A percentile compares a stretch with the other conserved stretches of the same genome.
phyloP scores from a whole-genome alignment of 2,888 invertebrate genomes.

The Torymus tubicola region DNA sequence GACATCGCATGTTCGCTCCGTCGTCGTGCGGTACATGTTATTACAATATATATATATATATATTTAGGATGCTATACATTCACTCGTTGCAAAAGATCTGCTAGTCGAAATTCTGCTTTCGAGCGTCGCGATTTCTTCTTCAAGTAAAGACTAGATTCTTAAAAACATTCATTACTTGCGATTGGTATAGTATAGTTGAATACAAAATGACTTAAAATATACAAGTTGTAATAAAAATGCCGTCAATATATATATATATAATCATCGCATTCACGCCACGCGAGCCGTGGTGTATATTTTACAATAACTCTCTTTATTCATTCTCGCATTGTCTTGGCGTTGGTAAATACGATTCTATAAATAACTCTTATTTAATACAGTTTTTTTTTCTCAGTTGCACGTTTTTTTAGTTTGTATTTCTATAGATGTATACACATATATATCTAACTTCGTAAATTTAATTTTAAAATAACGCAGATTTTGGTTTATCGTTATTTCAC shows the following conservation, averaged over 20 bases:
- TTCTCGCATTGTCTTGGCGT: neutral
- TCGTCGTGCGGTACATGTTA: neutral
- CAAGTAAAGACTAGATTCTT: conserved; percentile 30
- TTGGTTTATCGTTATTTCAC: too few relatives aligned
- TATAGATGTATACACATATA: too few relatives aligned
- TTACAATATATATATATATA: too few relatives aligned
- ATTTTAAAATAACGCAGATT: too few relatives aligned
- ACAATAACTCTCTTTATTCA: neutral
- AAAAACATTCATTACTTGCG: conserved; percentile 25
- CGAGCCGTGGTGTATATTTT: too few relatives aligned
- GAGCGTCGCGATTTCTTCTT: too few relatives aligned
- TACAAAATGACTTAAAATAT: conserved; percentile 20
- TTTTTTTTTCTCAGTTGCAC: neutral
- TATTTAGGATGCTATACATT: neutral
- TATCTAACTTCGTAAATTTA: too few relatives aligned
- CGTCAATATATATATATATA: conserved; percentile 3
- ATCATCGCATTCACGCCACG: neutral
- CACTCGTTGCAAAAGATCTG: neutral
- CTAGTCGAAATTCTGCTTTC: too few relatives aligned
- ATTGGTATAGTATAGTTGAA: conserved; percentile 10
- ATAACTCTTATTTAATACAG: neutral
- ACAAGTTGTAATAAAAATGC: conserved; percentile 12
- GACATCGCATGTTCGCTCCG: neutral
- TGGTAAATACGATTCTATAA: neutral
- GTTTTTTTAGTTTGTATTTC: too few relatives aligned